Evolutionary conservation across 2,888 invertebrate genomes (phyloP).

Genomic region (Drosophila colorata): DNA sequence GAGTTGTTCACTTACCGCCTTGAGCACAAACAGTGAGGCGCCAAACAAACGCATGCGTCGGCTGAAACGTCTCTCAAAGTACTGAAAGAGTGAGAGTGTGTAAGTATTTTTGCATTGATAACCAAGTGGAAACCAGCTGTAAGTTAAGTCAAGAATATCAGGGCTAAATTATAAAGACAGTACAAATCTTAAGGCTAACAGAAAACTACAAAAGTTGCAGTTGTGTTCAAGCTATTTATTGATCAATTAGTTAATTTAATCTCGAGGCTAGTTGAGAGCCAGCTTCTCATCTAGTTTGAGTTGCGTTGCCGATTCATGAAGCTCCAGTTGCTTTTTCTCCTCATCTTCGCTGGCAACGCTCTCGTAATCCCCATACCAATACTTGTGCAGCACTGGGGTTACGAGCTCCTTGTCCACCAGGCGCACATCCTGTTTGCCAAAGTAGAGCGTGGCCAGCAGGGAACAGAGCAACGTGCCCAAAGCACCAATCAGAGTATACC

Average conservation of each 20-base stretch:
- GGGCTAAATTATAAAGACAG: neutral
- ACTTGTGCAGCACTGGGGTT: constrained; percentile 87
- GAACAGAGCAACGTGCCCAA: constrained; percentile 87
- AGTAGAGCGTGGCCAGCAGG: constrained; percentile 87
- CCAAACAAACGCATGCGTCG: constrained; percentile 89
- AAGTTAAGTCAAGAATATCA: neutral
- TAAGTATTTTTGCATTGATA: constrained; percentile 28
- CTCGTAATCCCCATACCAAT: constrained; percentile 82
- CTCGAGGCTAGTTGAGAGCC: neutral
- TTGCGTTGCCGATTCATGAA: constrained; percentile 36
- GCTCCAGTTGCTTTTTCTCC: constrained; percentile 9
- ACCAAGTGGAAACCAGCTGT: neutral
- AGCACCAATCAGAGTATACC: constrained; percentile 89
- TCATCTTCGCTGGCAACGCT: constrained; percentile 41
- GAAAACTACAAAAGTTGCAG: constrained; percentile 30
- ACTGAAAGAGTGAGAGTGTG: constrained; percentile 85
- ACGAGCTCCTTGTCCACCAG: constrained; percentile 87
- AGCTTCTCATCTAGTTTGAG: constrained; percentile 13
- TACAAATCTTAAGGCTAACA: constrained; percentile 13
- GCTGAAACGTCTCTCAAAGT: constrained; percentile 90
- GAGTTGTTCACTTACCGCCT: constrained; percentile 87
- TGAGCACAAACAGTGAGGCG: constrained; percentile 89
- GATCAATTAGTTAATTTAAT: neutral
- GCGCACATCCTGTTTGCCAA: constrained; percentile 86
- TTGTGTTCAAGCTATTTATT: constrained; percentile 19